Evolutionary conservation across 1,140 invertebrate genomes (phyloP), one percentile per base, ranked within the genome.

Genomic region (Drepana arcuata): DNA sequence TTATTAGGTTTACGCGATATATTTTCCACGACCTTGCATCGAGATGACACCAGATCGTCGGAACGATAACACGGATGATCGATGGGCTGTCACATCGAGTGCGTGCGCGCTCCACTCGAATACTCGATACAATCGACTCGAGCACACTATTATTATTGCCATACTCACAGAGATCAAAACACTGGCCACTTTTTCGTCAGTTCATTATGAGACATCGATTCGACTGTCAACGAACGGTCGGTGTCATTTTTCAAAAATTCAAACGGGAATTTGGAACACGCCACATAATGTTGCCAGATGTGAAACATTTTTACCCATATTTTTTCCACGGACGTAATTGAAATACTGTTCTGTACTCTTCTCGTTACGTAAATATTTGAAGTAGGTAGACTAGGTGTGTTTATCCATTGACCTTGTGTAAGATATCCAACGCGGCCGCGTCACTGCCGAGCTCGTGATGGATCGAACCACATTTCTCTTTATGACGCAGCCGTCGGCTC

Each of bases 81-180:
- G 51, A 55, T 49, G 33, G 41, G 13, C 47, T 46, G 48, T 51
- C 48, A 38, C n/a, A 7, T 16, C 14, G 37, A 30, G 30, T 45
- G 48, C 51, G 42, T 34, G 44, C 35, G 39, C 51, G 43, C 28
- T 36, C 21, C 38, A 36, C 16, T 48, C 36, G 23, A 16, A 32
- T 15, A 36, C 37, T 47, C 43, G 43, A 47, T 41, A 47, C 43
- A 47, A 47, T 47, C 37, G 33, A 45, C 35, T 45, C 21, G 31
- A 38, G 34, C 23, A 41, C 31, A 34, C 38, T 34, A 32, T 40
- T 27, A 41, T 41, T 33, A 34, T 24, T 34, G 29, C 26, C 11
- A 23, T 16, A 10, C 27, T 34, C 31, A 39, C 36, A 45, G 31
- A 34, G n/a, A n/a, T 45, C 31, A 39, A 32, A 34, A 30, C 39